Evolutionary conservation across 2,797 vertebrate genomes (phyloP).

Genomic region (Mormyrus proboscirostris): DNA sequence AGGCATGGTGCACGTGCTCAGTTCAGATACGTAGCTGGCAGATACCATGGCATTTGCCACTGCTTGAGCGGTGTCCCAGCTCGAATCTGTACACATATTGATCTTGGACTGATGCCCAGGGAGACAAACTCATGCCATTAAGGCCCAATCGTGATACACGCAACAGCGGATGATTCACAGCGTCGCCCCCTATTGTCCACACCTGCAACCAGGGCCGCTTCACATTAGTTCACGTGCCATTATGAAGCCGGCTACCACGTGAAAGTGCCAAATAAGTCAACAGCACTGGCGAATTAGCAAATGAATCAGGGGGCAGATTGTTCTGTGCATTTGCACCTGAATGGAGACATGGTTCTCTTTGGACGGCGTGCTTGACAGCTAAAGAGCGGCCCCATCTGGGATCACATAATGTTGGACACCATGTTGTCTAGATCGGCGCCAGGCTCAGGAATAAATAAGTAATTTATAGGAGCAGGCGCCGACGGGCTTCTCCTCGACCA

Average conservation of each 20-base stretch:
- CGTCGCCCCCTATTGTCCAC: not conserved
- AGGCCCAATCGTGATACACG: not conserved
- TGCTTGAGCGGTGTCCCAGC: not conserved
- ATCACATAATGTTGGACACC: conserved; percentile 4
- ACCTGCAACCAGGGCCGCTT: not conserved
- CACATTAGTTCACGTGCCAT: not conserved
- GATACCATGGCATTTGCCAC: not conserved
- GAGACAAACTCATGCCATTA: not conserved
- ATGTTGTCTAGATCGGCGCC: not conserved
- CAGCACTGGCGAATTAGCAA: not conserved
- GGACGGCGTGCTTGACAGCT: not conserved
- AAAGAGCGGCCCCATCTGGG: not conserved
- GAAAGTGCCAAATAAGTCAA: conserved; percentile 3
- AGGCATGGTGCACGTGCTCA: not conserved
- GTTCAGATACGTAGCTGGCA: not conserved
- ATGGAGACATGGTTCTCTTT: not conserved
- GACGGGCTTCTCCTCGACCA: not conserved
- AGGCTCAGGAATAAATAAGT: not conserved
- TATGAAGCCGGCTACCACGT: not conserved
- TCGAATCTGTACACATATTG: conserved; percentile 12
- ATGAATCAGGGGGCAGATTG: not conserved
- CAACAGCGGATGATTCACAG: not conserved
- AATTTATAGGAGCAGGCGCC: not conserved
- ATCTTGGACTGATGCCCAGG: not conserved
- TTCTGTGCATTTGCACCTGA: not conserved